Percentiles rank a stretch among this genome's conserved stretches.
Conservation (phyloP, 92 coral and sea anemone genomes). For the Palythoa heliodiscus region DNA sequence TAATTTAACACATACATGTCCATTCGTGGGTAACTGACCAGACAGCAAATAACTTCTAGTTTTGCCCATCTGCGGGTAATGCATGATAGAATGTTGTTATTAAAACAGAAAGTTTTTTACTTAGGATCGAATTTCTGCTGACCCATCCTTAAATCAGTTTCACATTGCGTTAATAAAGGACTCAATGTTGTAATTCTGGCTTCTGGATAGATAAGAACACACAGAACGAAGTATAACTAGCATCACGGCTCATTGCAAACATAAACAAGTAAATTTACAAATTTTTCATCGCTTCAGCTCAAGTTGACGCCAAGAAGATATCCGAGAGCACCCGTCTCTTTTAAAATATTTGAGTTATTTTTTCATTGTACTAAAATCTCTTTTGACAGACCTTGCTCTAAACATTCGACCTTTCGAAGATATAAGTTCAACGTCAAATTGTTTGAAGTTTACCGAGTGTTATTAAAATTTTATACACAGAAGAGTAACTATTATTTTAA, state of each 20-base stretch:
- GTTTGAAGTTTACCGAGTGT: too few species aligned
- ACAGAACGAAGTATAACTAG: not conserved
- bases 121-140: not conserved
- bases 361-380: not conserved
- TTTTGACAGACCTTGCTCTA: not conserved
- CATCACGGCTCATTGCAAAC: conserved; percentile 7
- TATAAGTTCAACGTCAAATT: not conserved
- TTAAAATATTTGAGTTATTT: conserved; percentile 22
- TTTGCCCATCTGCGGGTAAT: too few species aligned
- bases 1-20: too few species aligned
- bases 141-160: not conserved
- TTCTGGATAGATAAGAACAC: not conserved
- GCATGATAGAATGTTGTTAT: too few species aligned
- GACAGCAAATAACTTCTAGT: too few species aligned
- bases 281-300: conserved; percentile 36
- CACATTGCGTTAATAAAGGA: not conserved
- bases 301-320: not conserved
- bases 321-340: conserved; percentile 14
- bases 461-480: not conserved
- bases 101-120: too few species aligned
- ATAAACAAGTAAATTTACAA: not conserved
- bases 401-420: not conserved
- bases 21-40: too few species aligned
- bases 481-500: not conserved
- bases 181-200: not conserved